These are phyloP conservation scores for Hypocryptadius cinnamomeus DNA, from an alignment of 2,113 vertebrate genomes.

Conservation along the genomic window DNA sequence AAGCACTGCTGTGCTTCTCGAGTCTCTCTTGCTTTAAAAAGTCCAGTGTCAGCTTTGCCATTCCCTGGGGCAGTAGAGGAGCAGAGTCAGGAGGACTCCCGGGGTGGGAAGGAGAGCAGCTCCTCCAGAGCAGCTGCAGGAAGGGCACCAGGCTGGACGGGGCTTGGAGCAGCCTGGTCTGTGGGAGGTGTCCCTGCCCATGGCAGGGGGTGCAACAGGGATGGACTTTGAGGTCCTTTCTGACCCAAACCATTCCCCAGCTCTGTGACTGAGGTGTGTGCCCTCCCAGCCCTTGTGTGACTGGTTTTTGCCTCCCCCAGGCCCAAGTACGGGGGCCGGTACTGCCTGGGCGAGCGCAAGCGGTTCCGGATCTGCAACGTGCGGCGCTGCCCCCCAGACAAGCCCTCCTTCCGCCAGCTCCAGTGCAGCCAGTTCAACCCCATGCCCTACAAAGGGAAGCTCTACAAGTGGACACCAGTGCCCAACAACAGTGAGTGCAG, in stretches of 20 bases:
- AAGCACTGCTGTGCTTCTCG: background rate
- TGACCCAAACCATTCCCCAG: rapidly evolving
- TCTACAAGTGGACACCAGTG: slow-evolving; percentile 86
- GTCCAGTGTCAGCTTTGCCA: background rate
- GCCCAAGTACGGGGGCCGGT: slow-evolving; percentile 82
- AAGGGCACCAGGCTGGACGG: rapidly evolving
- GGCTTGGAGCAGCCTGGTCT: background rate
- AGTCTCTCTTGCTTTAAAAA: background rate
- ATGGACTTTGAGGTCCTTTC: background rate
- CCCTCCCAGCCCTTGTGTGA: background rate
- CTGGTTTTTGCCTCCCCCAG: slow-evolving; percentile 41
- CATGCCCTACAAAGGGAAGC: slow-evolving; percentile 81
- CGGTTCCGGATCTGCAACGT: slow-evolving; percentile 80
- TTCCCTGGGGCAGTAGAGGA: background rate
- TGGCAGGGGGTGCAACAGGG: background rate
- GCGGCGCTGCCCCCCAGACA: slow-evolving; percentile 61
- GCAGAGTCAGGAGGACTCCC: background rate
- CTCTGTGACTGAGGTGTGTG: background rate
- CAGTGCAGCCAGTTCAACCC: slow-evolving; percentile 89
- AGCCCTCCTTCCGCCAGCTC: slow-evolving; percentile 79
- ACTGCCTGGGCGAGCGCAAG: slow-evolving; percentile 86
- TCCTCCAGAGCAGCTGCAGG: background rate
- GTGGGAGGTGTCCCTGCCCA: background rate
- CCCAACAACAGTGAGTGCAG: slow-evolving; percentile 75
- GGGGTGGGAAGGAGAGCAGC: background rate